Evolutionary conservation across 2,113 vertebrate species (phyloP).

Genomic region (Garra rufa): DNA sequence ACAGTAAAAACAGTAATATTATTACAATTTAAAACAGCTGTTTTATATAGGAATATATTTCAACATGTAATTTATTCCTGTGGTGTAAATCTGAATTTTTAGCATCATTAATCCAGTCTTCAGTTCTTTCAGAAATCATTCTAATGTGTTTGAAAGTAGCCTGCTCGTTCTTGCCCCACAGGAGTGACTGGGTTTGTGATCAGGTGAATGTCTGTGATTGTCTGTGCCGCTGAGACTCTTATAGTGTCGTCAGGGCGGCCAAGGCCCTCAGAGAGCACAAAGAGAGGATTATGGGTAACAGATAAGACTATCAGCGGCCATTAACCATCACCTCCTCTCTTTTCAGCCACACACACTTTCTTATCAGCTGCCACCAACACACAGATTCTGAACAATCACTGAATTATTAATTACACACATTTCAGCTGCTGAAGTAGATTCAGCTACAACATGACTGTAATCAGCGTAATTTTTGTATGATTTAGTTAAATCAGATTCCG

Average conservation of each 20-base stretch:
- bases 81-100: neutral
- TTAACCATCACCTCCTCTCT: constrained; percentile 75
- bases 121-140: neutral
- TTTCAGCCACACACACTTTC: constrained; percentile 9
- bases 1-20: too few relatives aligned
- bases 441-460: neutral
- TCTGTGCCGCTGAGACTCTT: constrained; percentile 33
- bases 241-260: constrained; percentile 62
- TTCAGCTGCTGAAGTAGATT: neutral
- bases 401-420: constrained; percentile 78
- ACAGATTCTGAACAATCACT: constrained; percentile 85
- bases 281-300: constrained; percentile 71
- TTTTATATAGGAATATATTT: too few relatives aligned
- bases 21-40: too few relatives aligned
- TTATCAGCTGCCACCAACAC: constrained; percentile 36
- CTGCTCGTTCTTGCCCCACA: neutral
- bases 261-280: constrained; percentile 52
- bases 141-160: neutral
- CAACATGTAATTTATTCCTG: neutral
- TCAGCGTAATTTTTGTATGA: neutral
- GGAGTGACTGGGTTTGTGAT: neutral
- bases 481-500: neutral
- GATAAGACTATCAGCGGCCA: constrained; percentile 84
- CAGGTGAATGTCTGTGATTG: neutral
- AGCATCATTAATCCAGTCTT: neutral